A percentile compares a stretch with the other conserved stretches of the same genome.
Evolutionary conservation across 2,888 invertebrate species (phyloP).

Genomic region (Sinohyriopsis cumingii): DNA sequence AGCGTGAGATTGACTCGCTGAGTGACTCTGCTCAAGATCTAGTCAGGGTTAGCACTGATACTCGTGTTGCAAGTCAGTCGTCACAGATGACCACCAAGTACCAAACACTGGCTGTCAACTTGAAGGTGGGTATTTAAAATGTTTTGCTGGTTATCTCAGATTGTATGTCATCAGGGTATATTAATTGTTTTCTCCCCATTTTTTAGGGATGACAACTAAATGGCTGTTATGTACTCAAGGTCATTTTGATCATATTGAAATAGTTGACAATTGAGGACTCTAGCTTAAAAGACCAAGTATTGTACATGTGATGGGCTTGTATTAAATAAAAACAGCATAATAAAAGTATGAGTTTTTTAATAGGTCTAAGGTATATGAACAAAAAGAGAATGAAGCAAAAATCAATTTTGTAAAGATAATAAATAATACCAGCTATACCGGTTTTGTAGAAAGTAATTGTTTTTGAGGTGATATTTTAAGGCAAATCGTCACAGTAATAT

Average conservation of each 20-base stretch:
- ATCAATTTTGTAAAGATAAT: background rate
- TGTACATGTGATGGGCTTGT: too few species aligned
- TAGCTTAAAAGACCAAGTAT: too few species aligned
- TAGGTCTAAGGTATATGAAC: background rate
- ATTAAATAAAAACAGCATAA: too few species aligned
- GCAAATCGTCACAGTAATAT: too few species aligned
- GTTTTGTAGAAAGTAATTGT: background rate
- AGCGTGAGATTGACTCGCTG: conserved; percentile 87
- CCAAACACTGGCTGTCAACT: conserved; percentile 61
- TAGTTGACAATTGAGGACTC: too few species aligned
- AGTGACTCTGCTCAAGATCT: conserved; percentile 87
- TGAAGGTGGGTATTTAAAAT: conserved; percentile 52
- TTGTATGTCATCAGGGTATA: background rate
- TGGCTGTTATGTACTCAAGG: background rate
- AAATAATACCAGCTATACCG: background rate
- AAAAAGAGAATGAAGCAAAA: background rate
- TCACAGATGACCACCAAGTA: conserved; percentile 65
- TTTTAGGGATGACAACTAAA: background rate
- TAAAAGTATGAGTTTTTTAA: background rate
- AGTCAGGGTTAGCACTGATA: conserved; percentile 61
- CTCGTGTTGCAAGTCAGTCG: conserved; percentile 63
- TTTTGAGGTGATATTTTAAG: background rate
- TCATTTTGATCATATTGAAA: too few species aligned
- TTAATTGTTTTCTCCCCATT: background rate
- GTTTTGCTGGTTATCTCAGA: background rate